Evolutionary conservation across 2,113 vertebrate species (phyloP).

Genomic region (Scolopax mira): DNA sequence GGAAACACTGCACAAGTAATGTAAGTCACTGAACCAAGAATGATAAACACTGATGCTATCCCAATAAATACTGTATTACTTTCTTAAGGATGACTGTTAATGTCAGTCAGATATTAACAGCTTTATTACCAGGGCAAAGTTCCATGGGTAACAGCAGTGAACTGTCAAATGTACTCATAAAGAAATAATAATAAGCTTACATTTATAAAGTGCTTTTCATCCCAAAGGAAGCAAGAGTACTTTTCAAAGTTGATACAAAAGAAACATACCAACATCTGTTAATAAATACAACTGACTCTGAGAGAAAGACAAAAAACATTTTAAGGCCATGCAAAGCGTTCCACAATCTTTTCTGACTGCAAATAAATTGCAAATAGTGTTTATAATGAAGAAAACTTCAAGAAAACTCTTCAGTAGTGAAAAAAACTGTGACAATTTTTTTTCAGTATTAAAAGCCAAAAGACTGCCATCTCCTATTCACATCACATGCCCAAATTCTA

Average conservation of each 20-base stretch:
- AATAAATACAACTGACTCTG: not conserved
- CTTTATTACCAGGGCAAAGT: slow-evolving; percentile 36
- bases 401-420: not conserved
- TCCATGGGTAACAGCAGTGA: slow-evolving; percentile 38
- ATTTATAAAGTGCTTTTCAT: slow-evolving; percentile 2
- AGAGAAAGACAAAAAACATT: not conserved
- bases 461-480: not conserved
- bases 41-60: slow-evolving; percentile 13
- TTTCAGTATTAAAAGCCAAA: not conserved
- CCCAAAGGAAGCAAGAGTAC: not conserved
- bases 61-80: slow-evolving; percentile 17
- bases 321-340: not conserved
- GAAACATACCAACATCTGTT: slow-evolving; percentile 33
- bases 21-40: not conserved
- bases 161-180: slow-evolving; percentile 28
- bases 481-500: not conserved
- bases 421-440: fast-evolving
- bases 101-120: too few relatives aligned
- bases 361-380: not conserved
- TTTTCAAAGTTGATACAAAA: slow-evolving; percentile 24
- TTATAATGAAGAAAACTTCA: not conserved
- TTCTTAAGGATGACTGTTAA: slow-evolving; percentile 11
- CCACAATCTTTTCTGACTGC: not conserved
- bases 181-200: slow-evolving; percentile 28
- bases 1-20: not conserved